These are phyloP conservation scores for Spilarctia lutea DNA, from an alignment of 2,888 invertebrate species.

Conservation along the genomic window DNA sequence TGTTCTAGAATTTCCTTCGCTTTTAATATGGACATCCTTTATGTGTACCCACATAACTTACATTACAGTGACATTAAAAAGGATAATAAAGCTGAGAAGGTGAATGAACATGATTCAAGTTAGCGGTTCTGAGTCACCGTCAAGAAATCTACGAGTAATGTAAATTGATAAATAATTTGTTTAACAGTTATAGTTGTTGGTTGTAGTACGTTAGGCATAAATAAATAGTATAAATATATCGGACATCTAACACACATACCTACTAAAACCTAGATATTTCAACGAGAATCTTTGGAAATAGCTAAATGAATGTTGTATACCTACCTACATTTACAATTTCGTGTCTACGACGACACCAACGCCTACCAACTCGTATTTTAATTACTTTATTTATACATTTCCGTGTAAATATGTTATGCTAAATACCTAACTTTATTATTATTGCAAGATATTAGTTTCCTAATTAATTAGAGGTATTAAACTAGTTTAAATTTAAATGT, in stretches of 20 bases:
- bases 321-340: not conserved
- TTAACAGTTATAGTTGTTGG: conserved; percentile 4
- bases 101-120: conserved; percentile 27
- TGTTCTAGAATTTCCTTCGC: conserved; percentile 57
- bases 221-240: too few species aligned
- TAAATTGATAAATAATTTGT: conserved; percentile 23
- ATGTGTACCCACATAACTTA: conserved; percentile 26
- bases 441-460: not conserved
- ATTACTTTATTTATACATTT: not conserved
- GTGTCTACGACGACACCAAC: not conserved
- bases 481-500: not conserved
- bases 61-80: conserved; percentile 21
- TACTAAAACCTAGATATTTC: not conserved
- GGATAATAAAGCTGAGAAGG: conserved; percentile 21
- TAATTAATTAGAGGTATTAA: not conserved
- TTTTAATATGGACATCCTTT: conserved; percentile 55
- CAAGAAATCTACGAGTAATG: conserved; percentile 12
- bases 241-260: not conserved
- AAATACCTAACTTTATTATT: not conserved
- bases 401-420: not conserved
- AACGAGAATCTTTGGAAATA: not conserved
- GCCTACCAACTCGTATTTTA: not conserved
- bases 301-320: not conserved
- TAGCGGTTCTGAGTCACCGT: conserved; percentile 19
- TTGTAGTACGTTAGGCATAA: not conserved